These are phyloP conservation scores for Deilephila porcellus DNA, from an alignment of 2,888 invertebrate species.

Conservation along the genomic window DNA sequence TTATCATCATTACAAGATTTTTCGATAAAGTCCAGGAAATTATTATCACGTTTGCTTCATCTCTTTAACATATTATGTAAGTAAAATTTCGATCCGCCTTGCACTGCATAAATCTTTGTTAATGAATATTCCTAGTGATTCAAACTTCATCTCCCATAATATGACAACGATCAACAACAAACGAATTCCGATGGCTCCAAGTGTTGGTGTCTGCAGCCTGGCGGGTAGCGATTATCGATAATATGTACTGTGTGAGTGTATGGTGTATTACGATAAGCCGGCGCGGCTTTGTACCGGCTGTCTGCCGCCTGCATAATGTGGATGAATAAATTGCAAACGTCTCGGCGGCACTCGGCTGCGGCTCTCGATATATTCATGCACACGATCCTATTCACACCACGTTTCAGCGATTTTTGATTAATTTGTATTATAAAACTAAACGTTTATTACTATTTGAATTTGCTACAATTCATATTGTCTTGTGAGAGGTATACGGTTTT, in stretches of 20 bases:
- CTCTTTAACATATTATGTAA: too few species aligned
- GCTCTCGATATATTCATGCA: slow-evolving; percentile 1
- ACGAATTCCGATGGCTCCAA: background rate
- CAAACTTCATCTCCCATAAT: background rate
- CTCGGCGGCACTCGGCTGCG: background rate
- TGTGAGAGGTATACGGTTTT: too few species aligned
- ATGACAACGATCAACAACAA: background rate
- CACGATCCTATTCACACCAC: background rate
- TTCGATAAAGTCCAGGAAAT: too few species aligned
- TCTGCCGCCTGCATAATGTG: slow-evolving; percentile 20
- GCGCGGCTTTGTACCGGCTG: slow-evolving; percentile 1
- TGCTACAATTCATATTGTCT: too few species aligned
- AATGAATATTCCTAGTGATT: too few species aligned
- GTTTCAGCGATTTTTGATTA: background rate
- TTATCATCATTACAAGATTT: too few species aligned
- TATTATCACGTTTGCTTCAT: too few species aligned
- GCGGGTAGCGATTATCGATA: background rate
- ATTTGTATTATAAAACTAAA: background rate
- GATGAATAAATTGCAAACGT: slow-evolving; percentile 21
- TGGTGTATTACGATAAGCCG: background rate
- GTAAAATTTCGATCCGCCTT: too few species aligned
- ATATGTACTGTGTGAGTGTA: background rate
- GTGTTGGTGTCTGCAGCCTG: background rate
- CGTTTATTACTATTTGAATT: background rate
- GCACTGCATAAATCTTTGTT: too few species aligned